Percentiles rank a stretch among this genome's conserved stretches.
phyloP scores from a whole-genome alignment of 1,140 invertebrate species.

The Nixonia krombeini region DNA sequence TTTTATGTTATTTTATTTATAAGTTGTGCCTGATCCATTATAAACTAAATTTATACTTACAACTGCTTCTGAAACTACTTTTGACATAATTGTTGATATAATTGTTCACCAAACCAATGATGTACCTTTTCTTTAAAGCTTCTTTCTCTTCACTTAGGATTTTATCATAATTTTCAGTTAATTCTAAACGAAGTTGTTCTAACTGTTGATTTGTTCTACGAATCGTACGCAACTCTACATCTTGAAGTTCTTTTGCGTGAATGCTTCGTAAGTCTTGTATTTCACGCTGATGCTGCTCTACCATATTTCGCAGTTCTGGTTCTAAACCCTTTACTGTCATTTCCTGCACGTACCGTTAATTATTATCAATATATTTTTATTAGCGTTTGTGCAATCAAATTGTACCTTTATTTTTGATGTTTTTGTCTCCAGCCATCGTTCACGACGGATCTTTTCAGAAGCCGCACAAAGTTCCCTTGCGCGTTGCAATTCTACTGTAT shows the following conservation, averaged over 20 bases:
- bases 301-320: slow-evolving; percentile 79
- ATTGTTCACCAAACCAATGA: too few relatives aligned
- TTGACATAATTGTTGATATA: too few relatives aligned
- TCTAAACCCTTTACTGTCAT: slow-evolving; percentile 82
- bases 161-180: slow-evolving; percentile 69
- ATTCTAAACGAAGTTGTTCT: slow-evolving; percentile 68
- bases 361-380: not conserved
- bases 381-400: slow-evolving; percentile 6
- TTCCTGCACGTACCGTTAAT: slow-evolving; percentile 68
- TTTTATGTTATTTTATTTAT: slow-evolving; percentile 1
- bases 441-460: slow-evolving; percentile 77
- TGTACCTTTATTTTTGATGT: slow-evolving; percentile 80
- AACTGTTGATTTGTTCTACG: slow-evolving; percentile 73
- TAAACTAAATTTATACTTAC: slow-evolving; percentile 1
- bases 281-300: slow-evolving; percentile 75
- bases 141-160: slow-evolving; percentile 69
- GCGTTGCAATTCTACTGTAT: slow-evolving; percentile 76
- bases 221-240: slow-evolving; percentile 72
- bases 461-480: slow-evolving; percentile 77
- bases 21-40: too few relatives aligned
- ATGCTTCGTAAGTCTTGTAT: slow-evolving; percentile 70
- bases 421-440: slow-evolving; percentile 79
- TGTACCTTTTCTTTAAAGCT: slow-evolving; percentile 65
- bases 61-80: not conserved
- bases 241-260: slow-evolving; percentile 73